phyloP scores from a whole-genome alignment of 2,797 vertebrate species.

The Staurois parvus region DNA sequence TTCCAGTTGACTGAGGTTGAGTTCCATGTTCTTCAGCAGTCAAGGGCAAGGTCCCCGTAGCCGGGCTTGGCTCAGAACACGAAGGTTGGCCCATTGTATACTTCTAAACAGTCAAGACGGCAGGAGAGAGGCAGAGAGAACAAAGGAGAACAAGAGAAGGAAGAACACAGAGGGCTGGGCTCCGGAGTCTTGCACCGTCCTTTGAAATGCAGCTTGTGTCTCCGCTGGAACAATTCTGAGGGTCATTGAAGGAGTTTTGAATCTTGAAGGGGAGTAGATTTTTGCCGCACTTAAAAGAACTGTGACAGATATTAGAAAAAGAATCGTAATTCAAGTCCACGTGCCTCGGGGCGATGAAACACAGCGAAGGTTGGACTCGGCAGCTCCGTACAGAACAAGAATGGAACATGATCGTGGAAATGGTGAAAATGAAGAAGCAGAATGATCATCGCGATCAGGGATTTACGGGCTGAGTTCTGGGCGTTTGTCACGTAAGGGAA shows the following conservation, averaged over 20 bases:
- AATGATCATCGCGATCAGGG: constrained; percentile 3
- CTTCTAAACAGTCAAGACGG: too few species aligned
- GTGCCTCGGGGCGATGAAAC: background rate
- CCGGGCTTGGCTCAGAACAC: too few species aligned
- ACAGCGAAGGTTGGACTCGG: constrained; percentile 5
- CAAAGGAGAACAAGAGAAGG: background rate
- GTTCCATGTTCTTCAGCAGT: too few species aligned
- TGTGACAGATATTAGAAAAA: constrained; percentile 13
- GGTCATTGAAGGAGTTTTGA: background rate
- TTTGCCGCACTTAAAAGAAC: background rate
- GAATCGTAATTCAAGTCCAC: constrained; percentile 11
- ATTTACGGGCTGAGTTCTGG: background rate
- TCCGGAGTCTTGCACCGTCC: too few species aligned
- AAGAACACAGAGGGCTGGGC: too few species aligned
- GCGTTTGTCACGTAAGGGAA: background rate
- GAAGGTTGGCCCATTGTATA: too few species aligned
- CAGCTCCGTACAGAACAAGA: background rate
- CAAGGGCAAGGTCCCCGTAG: too few species aligned
- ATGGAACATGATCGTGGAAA: constrained; percentile 19
- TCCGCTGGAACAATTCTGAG: background rate
- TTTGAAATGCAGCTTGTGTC: background rate
- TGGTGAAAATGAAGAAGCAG: constrained; percentile 6
- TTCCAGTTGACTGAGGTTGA: too few species aligned
- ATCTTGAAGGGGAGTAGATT: background rate
- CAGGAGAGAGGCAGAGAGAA: too few species aligned